These are phyloP conservation scores for Mesopsocus fuscifrons DNA, from an alignment of 2,888 invertebrate genomes.

Conservation along the genomic window DNA sequence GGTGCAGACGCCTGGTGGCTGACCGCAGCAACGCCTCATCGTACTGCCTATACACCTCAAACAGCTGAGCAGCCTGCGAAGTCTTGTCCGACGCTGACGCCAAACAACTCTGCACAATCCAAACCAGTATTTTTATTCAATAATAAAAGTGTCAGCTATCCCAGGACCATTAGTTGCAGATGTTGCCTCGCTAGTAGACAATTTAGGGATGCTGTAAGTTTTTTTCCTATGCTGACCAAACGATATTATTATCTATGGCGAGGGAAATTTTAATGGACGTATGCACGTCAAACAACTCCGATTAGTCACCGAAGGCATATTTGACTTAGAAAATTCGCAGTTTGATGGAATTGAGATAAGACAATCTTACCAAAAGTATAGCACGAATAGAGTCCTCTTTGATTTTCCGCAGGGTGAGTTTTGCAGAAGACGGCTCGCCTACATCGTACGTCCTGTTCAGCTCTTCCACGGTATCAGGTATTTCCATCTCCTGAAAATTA, in stretches of 20 bases:
- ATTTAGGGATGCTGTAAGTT: too few species aligned
- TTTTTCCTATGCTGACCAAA: too few species aligned
- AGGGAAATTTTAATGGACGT: too few species aligned
- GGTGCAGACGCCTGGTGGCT: constrained; percentile 37
- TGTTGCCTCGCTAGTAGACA: too few species aligned
- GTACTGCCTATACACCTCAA: constrained; percentile 50
- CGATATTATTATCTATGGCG: too few species aligned
- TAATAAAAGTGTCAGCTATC: too few species aligned
- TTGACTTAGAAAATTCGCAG: too few species aligned
- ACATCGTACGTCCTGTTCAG: neutral
- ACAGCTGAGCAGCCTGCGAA: constrained; percentile 43
- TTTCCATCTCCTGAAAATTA: constrained; percentile 13
- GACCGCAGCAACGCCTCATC: constrained; percentile 39
- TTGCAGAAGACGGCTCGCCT: neutral
- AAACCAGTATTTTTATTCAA: constrained; percentile 13
- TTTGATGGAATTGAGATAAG: too few species aligned
- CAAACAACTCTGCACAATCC: constrained; percentile 38
- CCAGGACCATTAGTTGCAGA: too few species aligned
- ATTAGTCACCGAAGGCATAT: too few species aligned
- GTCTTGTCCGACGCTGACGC: constrained; percentile 38
- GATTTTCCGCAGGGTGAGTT: neutral
- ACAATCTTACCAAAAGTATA: neutral
- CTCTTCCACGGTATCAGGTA: neutral
- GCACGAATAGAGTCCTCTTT: neutral
- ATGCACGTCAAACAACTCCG: too few species aligned